Evolutionary conservation across 53 echinoderm and acorn worm species (phyloP).

Genomic region (Mesocentrotus franciscanus): DNA sequence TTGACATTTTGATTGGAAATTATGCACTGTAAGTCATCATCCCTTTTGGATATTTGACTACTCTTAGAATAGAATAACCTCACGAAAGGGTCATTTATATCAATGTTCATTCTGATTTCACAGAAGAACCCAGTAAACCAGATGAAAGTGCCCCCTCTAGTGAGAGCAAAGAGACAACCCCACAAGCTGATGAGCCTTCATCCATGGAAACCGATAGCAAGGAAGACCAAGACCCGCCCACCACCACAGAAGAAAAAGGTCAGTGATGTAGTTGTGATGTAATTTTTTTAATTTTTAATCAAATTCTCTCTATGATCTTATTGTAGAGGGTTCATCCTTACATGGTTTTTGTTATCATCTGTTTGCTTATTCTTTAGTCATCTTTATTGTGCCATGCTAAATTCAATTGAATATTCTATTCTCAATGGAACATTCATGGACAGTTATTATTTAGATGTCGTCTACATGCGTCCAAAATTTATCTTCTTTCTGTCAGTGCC

Average conservation of each 20-base stretch:
- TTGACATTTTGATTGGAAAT: background rate
- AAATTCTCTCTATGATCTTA: background rate
- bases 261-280: background rate
- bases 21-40: background rate
- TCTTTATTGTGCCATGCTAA: background rate
- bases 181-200: conserved; percentile 4
- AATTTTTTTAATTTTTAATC: background rate
- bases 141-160: conserved; percentile 58
- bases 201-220: conserved; percentile 52
- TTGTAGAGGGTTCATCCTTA: background rate
- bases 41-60: background rate
- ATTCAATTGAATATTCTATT: background rate
- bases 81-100: background rate
- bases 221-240: conserved; percentile 39
- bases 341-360: background rate
- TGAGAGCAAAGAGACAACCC: conserved; percentile 53
- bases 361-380: background rate
- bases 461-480: too few relatives aligned
- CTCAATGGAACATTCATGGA: background rate
- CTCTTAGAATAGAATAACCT: background rate
- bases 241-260: conserved; percentile 22
- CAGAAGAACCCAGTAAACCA: conserved; percentile 22
- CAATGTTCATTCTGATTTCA: background rate
- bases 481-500: too few relatives aligned
- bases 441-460: background rate